These are phyloP conservation scores for Catonia carolina DNA, from an alignment of 2,888 invertebrate genomes.

Conservation along the genomic window DNA sequence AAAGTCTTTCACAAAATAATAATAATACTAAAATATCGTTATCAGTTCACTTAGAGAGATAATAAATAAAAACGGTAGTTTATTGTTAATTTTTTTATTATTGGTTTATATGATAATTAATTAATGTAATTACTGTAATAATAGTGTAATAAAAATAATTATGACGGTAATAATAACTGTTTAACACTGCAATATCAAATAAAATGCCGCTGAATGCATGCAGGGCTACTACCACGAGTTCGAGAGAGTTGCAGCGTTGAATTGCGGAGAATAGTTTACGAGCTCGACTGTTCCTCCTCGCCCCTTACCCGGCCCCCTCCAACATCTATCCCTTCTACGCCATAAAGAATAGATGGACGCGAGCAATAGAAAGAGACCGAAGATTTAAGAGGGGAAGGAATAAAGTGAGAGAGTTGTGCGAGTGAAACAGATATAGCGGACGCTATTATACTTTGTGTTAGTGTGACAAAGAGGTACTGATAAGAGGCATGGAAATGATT, in stretches of 20 bases:
- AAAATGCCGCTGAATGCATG: no score
- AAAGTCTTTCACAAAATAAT: no score
- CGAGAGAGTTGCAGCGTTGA: slow-evolving; percentile 9
- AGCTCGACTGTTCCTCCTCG: slow-evolving; percentile 22
- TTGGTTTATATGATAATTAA: no score
- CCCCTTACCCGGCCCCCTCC: slow-evolving; percentile 18
- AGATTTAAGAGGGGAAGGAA: slow-evolving; percentile 11
- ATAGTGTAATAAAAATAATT: no score
- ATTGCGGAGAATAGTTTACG: slow-evolving; percentile 24
- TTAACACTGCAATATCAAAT: no score
- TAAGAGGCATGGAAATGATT: slow-evolving; percentile 6
- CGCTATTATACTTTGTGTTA: not conserved
- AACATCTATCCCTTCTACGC: slow-evolving; percentile 21
- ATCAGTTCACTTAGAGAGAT: no score
- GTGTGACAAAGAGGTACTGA: slow-evolving; percentile 20
- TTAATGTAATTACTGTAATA: no score
- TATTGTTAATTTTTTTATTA: no score
- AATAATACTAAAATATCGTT: no score
- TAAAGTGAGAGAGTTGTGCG: slow-evolving; percentile 6
- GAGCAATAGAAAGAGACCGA: slow-evolving; percentile 14
- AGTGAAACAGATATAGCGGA: slow-evolving; percentile 18
- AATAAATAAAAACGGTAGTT: no score
- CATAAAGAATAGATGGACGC: slow-evolving; percentile 27
- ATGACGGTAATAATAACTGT: no score
- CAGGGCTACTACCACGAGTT: no score